phyloP scores from a whole-genome alignment of 2,113 vertebrate genomes.

The Nicator chloris region DNA sequence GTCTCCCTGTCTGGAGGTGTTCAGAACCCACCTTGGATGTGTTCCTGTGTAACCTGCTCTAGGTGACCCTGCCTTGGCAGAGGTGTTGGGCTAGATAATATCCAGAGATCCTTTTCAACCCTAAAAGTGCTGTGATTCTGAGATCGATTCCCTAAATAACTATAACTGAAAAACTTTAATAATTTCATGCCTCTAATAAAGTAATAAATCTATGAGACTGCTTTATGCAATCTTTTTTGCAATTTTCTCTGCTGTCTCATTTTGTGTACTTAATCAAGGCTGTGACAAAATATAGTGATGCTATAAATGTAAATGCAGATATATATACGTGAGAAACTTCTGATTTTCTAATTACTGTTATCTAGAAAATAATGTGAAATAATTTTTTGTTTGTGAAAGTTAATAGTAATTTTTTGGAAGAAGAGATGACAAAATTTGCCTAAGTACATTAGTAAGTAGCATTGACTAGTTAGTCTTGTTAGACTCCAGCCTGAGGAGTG shows the following conservation, averaged over 20 bases:
- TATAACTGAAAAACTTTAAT: neutral
- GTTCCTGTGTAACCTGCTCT: neutral
- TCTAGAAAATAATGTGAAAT: neutral
- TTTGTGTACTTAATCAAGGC: neutral
- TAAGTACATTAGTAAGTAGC: neutral
- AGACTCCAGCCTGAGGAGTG: neutral
- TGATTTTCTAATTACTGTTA: neutral
- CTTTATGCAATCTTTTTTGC: neutral
- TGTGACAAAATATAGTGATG: neutral
- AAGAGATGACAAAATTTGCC: neutral
- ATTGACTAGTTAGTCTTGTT: neutral
- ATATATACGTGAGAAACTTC: neutral
- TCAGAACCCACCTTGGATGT: neutral
- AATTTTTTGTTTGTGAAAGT: neutral
- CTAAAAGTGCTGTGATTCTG: neutral
- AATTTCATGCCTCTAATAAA: neutral
- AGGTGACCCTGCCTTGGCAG: neutral
- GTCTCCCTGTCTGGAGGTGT: neutral
- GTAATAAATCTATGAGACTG: neutral
- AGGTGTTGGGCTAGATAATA: neutral
- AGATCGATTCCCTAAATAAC: neutral
- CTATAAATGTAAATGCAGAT: neutral
- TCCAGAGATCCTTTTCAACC: neutral
- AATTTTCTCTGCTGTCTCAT: neutral
- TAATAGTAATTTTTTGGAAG: neutral